A percentile compares a stretch with the other conserved stretches of the same genome.
Conservation (phyloP, 2,888 invertebrate species). For the Lypha dubia region DNA sequence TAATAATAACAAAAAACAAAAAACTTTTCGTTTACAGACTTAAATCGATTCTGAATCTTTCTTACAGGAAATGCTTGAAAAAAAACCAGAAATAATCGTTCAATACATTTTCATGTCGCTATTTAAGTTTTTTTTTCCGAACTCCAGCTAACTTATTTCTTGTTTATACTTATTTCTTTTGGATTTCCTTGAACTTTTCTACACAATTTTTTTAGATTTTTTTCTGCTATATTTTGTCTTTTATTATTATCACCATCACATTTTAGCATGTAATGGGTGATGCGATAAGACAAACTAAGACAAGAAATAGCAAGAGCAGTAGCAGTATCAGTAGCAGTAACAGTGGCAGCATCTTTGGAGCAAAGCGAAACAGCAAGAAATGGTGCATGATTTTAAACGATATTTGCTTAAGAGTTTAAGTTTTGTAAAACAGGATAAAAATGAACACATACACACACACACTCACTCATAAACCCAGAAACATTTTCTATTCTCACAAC, state of each 20-base stretch:
- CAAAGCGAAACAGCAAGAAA: constrained; percentile 31
- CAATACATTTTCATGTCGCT: constrained; percentile 55
- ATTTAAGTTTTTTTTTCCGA: constrained; percentile 19
- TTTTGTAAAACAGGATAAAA: constrained; percentile 25
- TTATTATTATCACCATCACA: constrained; percentile 65
- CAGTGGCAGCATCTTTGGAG: constrained; percentile 7
- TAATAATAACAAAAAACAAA: neutral
- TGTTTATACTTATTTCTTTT: constrained; percentile 45
- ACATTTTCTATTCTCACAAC: constrained; percentile 39
- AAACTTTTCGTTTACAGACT: constrained; percentile 5
- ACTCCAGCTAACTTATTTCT: constrained; percentile 33
- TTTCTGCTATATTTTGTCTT: constrained; percentile 33
- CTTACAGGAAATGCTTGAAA: constrained; percentile 18
- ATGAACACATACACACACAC: constrained; percentile 3
- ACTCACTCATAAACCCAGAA: too few species aligned
- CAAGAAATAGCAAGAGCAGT: constrained; percentile 20
- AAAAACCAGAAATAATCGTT: constrained; percentile 48
- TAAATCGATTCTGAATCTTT: constrained; percentile 21
- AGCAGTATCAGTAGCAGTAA: too few species aligned
- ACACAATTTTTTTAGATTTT: constrained; percentile 4
- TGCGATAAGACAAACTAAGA: constrained; percentile 65
- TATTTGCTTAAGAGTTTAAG: constrained; percentile 64
- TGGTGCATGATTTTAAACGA: constrained; percentile 48
- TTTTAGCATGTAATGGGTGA: constrained; percentile 67
- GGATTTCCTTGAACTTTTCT: constrained; percentile 54